phyloP scores from a whole-genome alignment of 2,797 vertebrate species.

The Hoplostethus atlanticus region DNA sequence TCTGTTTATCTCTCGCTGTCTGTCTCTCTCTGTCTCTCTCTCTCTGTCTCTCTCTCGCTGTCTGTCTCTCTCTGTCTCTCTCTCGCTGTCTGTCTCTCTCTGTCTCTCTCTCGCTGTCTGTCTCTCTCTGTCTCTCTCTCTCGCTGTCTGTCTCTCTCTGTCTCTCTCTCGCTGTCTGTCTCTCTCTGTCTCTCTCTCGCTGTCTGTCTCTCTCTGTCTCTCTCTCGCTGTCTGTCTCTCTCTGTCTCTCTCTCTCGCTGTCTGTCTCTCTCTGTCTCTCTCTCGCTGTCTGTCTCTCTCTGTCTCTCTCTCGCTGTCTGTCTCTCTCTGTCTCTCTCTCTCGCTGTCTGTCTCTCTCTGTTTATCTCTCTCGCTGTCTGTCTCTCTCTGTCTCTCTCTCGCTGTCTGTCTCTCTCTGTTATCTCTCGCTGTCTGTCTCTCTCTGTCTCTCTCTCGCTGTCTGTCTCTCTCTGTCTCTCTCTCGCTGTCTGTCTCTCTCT shows the following conservation, averaged over 20 bases:
- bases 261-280: neutral
- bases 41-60: neutral
- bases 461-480: neutral
- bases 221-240: too few species aligned
- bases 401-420: neutral
- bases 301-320: conserved; percentile 13
- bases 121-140: neutral
- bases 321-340: neutral
- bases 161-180: too few species aligned
- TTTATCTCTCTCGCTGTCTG: conserved; percentile 18
- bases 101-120: too few species aligned
- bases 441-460: neutral
- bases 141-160: neutral
- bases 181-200: conserved; percentile 3
- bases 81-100: neutral
- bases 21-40: conserved; percentile 3
- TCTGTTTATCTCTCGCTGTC: conserved; percentile 1
- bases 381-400: neutral
- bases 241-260: neutral
- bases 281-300: too few species aligned
- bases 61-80: conserved; percentile 7
- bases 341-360: neutral
- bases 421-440: conserved; percentile 17
- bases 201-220: conserved; percentile 3
- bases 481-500: conserved; percentile 16